Conservation (phyloP, 2,797 vertebrate species). For the Alca torda region DNA sequence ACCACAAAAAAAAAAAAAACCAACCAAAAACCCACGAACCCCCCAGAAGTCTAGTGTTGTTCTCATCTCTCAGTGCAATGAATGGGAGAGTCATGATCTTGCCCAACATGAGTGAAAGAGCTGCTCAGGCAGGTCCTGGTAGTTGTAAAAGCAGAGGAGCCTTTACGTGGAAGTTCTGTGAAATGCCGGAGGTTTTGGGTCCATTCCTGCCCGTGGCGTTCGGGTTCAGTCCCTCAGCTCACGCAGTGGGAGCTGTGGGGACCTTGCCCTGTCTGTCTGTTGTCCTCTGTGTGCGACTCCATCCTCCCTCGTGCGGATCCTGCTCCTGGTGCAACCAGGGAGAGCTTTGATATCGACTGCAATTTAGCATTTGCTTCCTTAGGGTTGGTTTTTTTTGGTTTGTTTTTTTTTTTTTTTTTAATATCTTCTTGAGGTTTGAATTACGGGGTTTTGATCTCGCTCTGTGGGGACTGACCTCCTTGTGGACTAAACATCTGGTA, state of each 20-base stretch:
- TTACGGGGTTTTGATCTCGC: rapidly evolving
- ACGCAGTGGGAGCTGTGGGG: background rate
- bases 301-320: background rate
- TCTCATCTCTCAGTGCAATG: rapidly evolving
- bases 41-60: background rate
- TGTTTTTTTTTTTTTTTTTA: background rate
- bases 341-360: background rate
- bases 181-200: rapidly evolving
- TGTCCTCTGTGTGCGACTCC: background rate
- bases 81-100: rapidly evolving
- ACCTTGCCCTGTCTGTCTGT: rapidly evolving
- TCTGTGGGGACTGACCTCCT: background rate
- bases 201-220: rapidly evolving
- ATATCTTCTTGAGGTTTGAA: background rate
- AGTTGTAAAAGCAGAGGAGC: background rate
- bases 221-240: background rate
- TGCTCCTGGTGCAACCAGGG: rapidly evolving
- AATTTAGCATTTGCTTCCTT: background rate
- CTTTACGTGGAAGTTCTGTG: background rate
- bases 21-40: background rate
- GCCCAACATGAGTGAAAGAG: background rate
- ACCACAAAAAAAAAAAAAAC: too few species aligned
- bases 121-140: background rate
- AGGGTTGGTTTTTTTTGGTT: background rate
- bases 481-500: background rate